These are phyloP conservation scores for Salmo trutta DNA, from an alignment of 2,797 vertebrate species.

Conservation along the genomic window DNA sequence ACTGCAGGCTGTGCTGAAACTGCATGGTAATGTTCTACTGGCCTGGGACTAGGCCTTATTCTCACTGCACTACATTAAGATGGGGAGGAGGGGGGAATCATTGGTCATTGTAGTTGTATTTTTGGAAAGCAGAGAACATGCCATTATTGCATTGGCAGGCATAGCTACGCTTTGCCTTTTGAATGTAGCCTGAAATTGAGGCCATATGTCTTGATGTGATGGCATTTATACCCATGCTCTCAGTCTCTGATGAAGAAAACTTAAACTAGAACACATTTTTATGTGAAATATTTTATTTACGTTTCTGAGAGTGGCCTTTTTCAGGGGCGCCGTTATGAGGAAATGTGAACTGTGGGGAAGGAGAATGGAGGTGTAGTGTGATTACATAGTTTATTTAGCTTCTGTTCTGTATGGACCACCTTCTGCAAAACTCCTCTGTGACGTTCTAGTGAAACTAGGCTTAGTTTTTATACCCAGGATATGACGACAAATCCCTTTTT, in stretches of 20 bases:
- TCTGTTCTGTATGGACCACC: constrained; percentile 2
- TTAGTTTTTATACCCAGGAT: constrained; percentile 12
- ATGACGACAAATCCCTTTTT: constrained; percentile 23
- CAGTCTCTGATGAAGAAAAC: constrained; percentile 29
- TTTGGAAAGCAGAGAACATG: neutral
- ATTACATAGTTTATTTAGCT: constrained; percentile 28
- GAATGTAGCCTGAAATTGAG: constrained; percentile 11
- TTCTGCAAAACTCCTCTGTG: constrained; percentile 11
- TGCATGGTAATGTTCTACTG: constrained; percentile 20
- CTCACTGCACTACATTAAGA: neutral
- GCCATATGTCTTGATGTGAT: constrained; percentile 32
- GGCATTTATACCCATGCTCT: constrained; percentile 25
- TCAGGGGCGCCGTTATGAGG: neutral
- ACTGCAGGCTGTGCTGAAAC: constrained; percentile 37
- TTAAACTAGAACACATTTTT: constrained; percentile 2
- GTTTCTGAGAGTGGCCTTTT: constrained; percentile 13
- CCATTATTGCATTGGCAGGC: neutral
- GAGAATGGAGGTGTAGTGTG: constrained; percentile 3
- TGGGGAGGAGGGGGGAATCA: neutral
- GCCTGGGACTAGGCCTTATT: neutral
- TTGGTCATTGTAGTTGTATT: neutral
- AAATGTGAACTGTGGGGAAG: constrained; percentile 13
- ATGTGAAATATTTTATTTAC: no score
- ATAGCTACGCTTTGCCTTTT: neutral
- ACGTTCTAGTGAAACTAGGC: constrained; percentile 24